phyloP scores from a whole-genome alignment of 2,113 vertebrate species.

The Herpailurus yagouaroundi region DNA sequence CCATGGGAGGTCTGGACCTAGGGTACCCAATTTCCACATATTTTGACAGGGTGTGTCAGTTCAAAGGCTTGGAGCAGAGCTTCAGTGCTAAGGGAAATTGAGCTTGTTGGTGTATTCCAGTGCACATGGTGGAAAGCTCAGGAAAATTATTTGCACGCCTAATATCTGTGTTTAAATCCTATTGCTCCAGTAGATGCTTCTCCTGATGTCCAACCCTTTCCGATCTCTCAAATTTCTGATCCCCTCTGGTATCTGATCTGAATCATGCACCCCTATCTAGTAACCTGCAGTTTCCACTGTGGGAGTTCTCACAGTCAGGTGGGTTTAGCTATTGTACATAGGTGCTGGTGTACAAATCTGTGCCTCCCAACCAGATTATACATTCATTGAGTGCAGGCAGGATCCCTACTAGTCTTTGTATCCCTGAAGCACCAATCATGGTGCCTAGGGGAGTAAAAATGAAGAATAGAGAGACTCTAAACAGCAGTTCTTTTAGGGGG shows the following conservation, averaged over 20 bases:
- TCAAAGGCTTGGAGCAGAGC: constrained; percentile 58
- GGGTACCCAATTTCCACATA: constrained; percentile 43
- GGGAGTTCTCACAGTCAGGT: background rate
- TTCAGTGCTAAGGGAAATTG: constrained; percentile 14
- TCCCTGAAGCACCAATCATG: constrained; percentile 35
- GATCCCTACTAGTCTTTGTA: constrained; percentile 3
- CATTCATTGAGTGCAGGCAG: background rate
- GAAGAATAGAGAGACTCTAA: constrained; percentile 6
- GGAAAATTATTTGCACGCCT: background rate
- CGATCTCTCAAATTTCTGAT: background rate
- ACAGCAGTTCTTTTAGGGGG: background rate
- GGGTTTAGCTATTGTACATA: background rate
- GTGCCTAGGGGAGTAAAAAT: background rate
- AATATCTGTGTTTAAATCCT: background rate
- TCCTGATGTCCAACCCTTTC: background rate
- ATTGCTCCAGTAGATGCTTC: background rate
- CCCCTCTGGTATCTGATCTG: background rate
- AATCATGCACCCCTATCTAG: background rate
- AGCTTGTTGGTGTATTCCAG: constrained; percentile 45
- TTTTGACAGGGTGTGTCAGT: constrained; percentile 66
- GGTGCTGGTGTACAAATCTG: background rate
- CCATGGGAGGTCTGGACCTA: constrained; percentile 42
- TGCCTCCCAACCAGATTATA: background rate
- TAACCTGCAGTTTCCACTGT: background rate
- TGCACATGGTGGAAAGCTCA: background rate